Percentiles rank a stretch among this genome's conserved stretches.
These are phyloP conservation scores for Drosophila nebulosa DNA, from an alignment of 1,140 invertebrate species.

Conservation along the genomic window DNA sequence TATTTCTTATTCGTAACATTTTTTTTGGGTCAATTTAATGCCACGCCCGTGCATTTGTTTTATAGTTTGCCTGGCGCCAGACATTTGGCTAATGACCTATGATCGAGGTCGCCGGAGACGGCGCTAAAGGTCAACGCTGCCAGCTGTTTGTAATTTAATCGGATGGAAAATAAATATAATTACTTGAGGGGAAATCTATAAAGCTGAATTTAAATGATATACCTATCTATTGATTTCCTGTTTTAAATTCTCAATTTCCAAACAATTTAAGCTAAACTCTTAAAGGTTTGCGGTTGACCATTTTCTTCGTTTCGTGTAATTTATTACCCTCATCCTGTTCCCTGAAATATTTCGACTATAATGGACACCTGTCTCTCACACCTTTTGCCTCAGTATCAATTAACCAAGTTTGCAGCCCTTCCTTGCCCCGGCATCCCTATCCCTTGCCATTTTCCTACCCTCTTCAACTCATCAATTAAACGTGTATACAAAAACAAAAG, in stretches of 20 bases:
- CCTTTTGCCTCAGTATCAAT: constrained; percentile 25
- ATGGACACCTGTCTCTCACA: constrained; percentile 45
- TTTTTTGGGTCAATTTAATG: constrained; percentile 27
- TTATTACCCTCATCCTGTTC: neutral
- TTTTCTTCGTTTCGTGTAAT: neutral
- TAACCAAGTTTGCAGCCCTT: constrained; percentile 8
- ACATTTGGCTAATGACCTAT: constrained; percentile 58
- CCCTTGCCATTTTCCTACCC: constrained; percentile 27
- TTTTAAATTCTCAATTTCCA: neutral
- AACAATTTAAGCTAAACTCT: neutral
- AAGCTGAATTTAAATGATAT: neutral
- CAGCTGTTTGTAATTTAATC: neutral
- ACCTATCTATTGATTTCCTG: neutral
- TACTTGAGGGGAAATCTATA: neutral
- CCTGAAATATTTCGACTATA: constrained; percentile 11
- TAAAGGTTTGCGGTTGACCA: neutral
- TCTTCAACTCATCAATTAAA: constrained; percentile 75
- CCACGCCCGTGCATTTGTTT: constrained; percentile 66
- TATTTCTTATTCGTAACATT: neutral
- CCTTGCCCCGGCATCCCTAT: neutral
- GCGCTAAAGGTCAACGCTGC: neutral
- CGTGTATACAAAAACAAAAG: constrained; percentile 1
- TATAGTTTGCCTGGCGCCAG: constrained; percentile 68
- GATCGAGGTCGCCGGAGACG: constrained; percentile 17
- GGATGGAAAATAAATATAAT: neutral